Percentiles rank a stretch among this genome's conserved stretches.
Evolutionary conservation across 2,888 invertebrate species (phyloP).

Genomic region (Priocnemis perturbator): DNA sequence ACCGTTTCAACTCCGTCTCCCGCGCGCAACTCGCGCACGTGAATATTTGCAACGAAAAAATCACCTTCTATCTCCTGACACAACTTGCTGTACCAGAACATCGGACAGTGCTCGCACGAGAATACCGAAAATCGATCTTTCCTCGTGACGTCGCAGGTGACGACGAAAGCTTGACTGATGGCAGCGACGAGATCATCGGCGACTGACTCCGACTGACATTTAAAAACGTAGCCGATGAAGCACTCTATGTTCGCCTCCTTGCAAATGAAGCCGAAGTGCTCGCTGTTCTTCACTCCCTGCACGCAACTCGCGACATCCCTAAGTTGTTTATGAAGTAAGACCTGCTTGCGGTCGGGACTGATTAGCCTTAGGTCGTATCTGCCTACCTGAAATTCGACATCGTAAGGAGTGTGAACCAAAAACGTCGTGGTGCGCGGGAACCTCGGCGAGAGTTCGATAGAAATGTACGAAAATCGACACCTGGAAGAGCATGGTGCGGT

Average conservation of each 20-base stretch:
- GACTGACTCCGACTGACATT: constrained; percentile 90
- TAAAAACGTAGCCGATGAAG: constrained; percentile 92
- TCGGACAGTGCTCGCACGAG: constrained; percentile 95
- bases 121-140: constrained; percentile 82
- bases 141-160: constrained; percentile 75
- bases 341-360: constrained; percentile 94
- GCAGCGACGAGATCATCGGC: constrained; percentile 89
- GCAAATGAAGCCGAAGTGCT: constrained; percentile 96
- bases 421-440: no score
- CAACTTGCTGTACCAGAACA: constrained; percentile 95
- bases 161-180: constrained; percentile 86
- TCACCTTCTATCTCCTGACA: constrained; percentile 89
- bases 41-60: background rate
- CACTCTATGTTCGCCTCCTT: constrained; percentile 81
- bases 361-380: constrained; percentile 91
- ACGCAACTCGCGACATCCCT: constrained; percentile 93
- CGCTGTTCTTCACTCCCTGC: constrained; percentile 85
- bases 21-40: background rate
- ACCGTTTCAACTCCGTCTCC: constrained; percentile 12
- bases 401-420: background rate
- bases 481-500: constrained; percentile 95
- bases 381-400: constrained; percentile 81
- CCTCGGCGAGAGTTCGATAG: no score
- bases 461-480: constrained; percentile 74
- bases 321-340: constrained; percentile 90